Evolutionary conservation across 2,797 vertebrate genomes (phyloP).

Genomic region (Schizopygopsis malacanthus): DNA sequence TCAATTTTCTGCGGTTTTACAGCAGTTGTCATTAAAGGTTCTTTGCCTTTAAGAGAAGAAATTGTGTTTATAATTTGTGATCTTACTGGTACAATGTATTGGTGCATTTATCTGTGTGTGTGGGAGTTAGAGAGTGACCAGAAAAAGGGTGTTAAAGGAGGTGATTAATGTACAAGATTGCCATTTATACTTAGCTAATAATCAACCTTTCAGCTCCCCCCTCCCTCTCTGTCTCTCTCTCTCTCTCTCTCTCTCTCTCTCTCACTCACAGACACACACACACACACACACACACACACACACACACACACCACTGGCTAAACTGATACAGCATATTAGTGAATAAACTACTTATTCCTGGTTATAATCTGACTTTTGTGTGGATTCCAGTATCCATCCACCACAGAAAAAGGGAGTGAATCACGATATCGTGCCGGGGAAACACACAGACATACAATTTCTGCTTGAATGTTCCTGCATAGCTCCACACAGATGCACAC

Average conservation of each 20-base stretch:
- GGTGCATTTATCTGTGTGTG: not conserved
- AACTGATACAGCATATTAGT: not conserved
- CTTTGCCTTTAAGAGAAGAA: not conserved
- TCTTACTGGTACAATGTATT: not conserved
- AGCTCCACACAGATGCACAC: slow-evolving; percentile 29
- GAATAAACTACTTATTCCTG: not conserved
- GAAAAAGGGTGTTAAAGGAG: slow-evolving; percentile 3
- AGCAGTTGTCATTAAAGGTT: not conserved
- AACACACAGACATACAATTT: not conserved
- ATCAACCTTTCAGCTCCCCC: slow-evolving; percentile 42
- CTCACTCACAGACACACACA: no score
- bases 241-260: no score
- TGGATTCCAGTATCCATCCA: slow-evolving; percentile 16
- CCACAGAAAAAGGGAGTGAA: not conserved
- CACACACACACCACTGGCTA: not conserved
- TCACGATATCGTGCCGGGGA: not conserved
- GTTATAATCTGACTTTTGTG: not conserved
- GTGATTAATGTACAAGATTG: slow-evolving; percentile 45
- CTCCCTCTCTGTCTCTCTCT: no score
- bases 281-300: no score
- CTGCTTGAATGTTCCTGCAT: slow-evolving; percentile 29
- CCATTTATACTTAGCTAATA: slow-evolving; percentile 47
- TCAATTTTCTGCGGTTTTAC: not conserved
- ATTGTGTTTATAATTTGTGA: not conserved
- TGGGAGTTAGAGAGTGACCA: not conserved